Conservation (phyloP, 2,888 invertebrate genomes). For the Corythucha ciliata region DNA sequence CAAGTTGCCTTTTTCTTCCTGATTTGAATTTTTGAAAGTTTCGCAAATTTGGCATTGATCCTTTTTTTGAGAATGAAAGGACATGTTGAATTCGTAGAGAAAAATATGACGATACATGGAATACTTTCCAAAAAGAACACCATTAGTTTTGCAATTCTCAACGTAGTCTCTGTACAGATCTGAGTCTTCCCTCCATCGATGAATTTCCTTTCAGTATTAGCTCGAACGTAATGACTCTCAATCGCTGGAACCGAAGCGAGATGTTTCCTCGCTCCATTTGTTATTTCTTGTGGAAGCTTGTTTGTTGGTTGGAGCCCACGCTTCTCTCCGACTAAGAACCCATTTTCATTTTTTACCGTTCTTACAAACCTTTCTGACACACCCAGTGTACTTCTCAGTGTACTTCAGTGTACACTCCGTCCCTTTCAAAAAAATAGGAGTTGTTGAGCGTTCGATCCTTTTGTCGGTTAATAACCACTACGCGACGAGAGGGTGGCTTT, state of each 20-base stretch:
- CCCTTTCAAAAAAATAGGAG: no score
- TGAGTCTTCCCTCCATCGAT: not conserved
- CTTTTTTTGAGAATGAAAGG: not conserved
- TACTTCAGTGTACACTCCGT: no score
- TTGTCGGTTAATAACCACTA: no score
- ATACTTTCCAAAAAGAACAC: not conserved
- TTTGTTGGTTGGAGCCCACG: no score
- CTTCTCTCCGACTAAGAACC: no score
- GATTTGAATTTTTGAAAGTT: not conserved
- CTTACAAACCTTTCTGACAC: no score
- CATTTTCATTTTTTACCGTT: no score
- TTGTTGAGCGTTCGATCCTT: no score
- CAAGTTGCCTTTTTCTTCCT: not conserved
- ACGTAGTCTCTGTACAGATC: conserved; percentile 1
- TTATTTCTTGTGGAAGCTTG: no score
- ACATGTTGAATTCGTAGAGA: not conserved
- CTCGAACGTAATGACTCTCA: conserved; percentile 1
- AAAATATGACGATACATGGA: not conserved
- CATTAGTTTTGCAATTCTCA: not conserved
- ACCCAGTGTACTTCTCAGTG: no score
- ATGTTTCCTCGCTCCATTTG: not conserved
- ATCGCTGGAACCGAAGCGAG: not conserved
- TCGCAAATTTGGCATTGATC: not conserved
- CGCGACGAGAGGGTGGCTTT: no score
- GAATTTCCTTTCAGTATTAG: conserved; percentile 1